Percentiles rank a stretch among this genome's conserved stretches.
Conservation (phyloP, 1,140 invertebrate genomes). For the Panagrolaimus sp. region DNA sequence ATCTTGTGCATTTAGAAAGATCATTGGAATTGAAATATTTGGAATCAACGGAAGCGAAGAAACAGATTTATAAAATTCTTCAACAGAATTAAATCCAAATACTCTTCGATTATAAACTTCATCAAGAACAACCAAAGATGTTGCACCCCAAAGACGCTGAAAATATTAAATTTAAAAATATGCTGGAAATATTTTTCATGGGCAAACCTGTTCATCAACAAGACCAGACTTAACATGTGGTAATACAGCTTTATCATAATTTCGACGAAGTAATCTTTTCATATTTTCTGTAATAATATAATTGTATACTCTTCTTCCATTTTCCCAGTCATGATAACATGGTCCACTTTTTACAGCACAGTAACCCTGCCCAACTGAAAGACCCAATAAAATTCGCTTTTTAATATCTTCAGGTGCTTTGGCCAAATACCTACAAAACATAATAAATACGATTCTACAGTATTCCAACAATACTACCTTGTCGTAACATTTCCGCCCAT, state of each 20-base stretch:
- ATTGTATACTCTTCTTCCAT: conserved; percentile 79
- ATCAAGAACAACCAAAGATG: conserved; percentile 77
- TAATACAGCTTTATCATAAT: conserved; percentile 71
- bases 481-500: conserved; percentile 66
- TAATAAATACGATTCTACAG: no score
- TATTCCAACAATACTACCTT: neutral
- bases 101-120: conserved; percentile 75
- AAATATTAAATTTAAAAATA: conserved; percentile 36
- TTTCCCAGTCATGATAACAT: conserved; percentile 75
- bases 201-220: conserved; percentile 66
- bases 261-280: conserved; percentile 74
- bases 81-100: conserved; percentile 71
- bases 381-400: conserved; percentile 70
- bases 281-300: conserved; percentile 86
- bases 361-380: conserved; percentile 86
- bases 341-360: conserved; percentile 75
- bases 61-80: conserved; percentile 71
- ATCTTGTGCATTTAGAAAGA: conserved; percentile 80
- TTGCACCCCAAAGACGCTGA: conserved; percentile 73
- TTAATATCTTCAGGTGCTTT: conserved; percentile 14
- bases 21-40: conserved; percentile 68
- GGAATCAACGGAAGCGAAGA: conserved; percentile 66
- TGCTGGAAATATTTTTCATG: conserved; percentile 62
- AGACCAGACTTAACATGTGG: conserved; percentile 68
- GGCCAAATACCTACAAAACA: conserved; percentile 25